Base-by-base conservation (phyloP, 2,797 vertebrate genomes). In the Hydrocynus forskahlii region DNA sequence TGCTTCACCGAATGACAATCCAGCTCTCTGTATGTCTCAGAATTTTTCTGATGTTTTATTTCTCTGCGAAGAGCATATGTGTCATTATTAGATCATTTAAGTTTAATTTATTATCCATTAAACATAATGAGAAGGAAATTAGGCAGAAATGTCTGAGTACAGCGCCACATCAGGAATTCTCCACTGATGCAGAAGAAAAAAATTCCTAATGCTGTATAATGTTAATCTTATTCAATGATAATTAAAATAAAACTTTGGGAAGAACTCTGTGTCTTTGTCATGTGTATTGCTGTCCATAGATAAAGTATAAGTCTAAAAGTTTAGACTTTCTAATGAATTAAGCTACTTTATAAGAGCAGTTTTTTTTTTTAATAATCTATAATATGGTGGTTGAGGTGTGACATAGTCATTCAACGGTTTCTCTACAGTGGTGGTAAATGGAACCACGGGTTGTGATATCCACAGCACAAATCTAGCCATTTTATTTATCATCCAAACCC, bases 191-290 rank as follows among this genome's bases (percentile, higher is more conserved):
- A 45, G 72, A 76, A 14, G 73, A 52, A 79, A 55, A 40, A 78
- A 59, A n/a, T 59, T 78, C 21, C 19, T 5, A 76, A 52, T 75
- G 59, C 64, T 83, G 78, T 85, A 59, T 63, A 68, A 83, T 71
- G 76, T 14, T 54, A 8, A 43, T 68, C 21, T 62, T 63, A 64
- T 43, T 76, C n/a, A 40, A 78, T 23, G 21, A 23, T 45, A 4
- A 80, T 82, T 79, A 48, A 76, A 83, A 67, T 62, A 81, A 74
- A 60, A 54, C 62, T 76, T 74, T 54, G 78, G 67, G 69, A 84
- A 66, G 7, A 55, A 77, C 45, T 62, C 35, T 35, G 35, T 35
- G 35, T 35, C 35, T 35, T 35, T 35, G 35, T 35, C 35, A 35
- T 35, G 35, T 35, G 35, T 35, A 35, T 35, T 35, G 35, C 35